Evolutionary conservation across 2,797 vertebrate species (phyloP).

Genomic region (Poeciliopsis infans): DNA sequence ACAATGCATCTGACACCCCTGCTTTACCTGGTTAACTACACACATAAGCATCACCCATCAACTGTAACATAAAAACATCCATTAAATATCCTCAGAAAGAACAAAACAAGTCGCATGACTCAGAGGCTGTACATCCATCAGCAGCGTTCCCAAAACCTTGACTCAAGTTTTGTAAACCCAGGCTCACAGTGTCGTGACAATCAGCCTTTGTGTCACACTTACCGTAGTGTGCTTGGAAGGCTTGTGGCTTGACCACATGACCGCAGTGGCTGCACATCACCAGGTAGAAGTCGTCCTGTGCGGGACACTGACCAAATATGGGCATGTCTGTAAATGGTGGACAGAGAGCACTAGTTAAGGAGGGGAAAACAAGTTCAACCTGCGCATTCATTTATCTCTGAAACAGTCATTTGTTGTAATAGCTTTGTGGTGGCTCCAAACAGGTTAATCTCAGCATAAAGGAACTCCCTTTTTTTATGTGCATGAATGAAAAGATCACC

Average conservation of each 20-base stretch:
- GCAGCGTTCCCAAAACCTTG: not conserved
- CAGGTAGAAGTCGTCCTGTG: conserved; percentile 99
- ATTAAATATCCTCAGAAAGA: not conserved
- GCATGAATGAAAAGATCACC: conserved; percentile 1
- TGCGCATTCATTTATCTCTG: conserved; percentile 3
- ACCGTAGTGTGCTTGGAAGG: conserved; percentile 99
- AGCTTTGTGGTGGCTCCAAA: conserved; percentile 5
- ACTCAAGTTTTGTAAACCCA: not conserved
- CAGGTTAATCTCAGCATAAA: not conserved
- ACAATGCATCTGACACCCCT: no score
- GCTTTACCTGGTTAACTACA: not conserved
- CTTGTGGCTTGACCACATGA: conserved; percentile 99
- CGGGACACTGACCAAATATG: conserved; percentile 99
- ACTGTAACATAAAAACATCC: not conserved
- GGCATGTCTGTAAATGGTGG: conserved; percentile 90
- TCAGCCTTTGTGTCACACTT: conserved; percentile 71
- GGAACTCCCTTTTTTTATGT: conserved; percentile 3
- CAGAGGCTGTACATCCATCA: not conserved
- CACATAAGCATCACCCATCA: not conserved
- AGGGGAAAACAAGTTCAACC: conserved; percentile 32
- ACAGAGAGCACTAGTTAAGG: conserved; percentile 34
- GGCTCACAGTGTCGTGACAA: not conserved
- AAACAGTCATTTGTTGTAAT: conserved; percentile 26
- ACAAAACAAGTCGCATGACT: not conserved
- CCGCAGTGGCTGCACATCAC: conserved; percentile 99